These are phyloP conservation scores for Cyphomyrmex costatus DNA, from an alignment of 1,140 invertebrate genomes.

Conservation along the genomic window DNA sequence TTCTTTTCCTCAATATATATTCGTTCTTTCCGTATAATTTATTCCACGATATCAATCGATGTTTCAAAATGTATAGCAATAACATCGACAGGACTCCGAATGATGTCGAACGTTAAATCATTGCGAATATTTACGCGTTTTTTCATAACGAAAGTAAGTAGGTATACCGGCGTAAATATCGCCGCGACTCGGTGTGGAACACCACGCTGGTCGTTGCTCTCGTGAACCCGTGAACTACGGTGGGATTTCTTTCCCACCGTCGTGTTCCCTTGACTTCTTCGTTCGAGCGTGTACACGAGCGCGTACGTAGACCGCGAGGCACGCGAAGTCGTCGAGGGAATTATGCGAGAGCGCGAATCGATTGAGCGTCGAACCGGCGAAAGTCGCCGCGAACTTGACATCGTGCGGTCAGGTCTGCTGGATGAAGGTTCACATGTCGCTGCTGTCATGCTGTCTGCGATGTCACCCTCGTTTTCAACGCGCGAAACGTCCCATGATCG, in stretches of 20 bases:
- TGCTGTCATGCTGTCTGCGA: constrained; percentile 15
- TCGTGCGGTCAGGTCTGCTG: constrained; percentile 31
- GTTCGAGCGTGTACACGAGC: background rate
- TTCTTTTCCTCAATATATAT: too few relatives aligned
- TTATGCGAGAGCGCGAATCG: constrained; percentile 62
- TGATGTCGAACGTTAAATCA: background rate
- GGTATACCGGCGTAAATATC: background rate
- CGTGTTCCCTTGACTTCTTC: constrained; percentile 34
- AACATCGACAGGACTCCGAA: background rate
- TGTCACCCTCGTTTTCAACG: background rate
- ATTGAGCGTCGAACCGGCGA: constrained; percentile 66
- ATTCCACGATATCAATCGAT: too few relatives aligned
- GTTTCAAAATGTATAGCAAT: background rate
- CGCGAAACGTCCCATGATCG: background rate
- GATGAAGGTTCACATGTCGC: constrained; percentile 4
- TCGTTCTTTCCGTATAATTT: background rate
- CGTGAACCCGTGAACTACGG: constrained; percentile 30
- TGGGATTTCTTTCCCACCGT: constrained; percentile 34
- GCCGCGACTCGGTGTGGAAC: background rate
- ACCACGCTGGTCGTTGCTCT: constrained; percentile 47
- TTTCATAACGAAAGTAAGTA: background rate
- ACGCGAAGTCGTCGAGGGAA: constrained; percentile 62
- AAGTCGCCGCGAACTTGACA: constrained; percentile 73
- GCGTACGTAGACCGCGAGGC: background rate
- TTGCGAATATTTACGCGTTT: background rate